Evolutionary conservation across 2,113 vertebrate genomes (phyloP).

Genomic region (Notarius quadriscutis): DNA sequence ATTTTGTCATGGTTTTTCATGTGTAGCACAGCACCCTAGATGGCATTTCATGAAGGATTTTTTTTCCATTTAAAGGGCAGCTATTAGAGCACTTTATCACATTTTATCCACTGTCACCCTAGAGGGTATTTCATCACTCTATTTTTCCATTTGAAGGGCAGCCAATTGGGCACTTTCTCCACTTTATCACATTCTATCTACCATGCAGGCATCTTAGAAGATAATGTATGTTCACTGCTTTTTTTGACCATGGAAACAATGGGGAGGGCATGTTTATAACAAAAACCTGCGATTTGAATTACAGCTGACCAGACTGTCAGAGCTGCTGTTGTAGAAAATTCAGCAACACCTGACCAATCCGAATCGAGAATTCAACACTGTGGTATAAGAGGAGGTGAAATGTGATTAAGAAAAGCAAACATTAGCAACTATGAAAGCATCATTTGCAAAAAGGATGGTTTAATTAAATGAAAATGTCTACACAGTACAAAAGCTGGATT

Average conservation of each 20-base stretch:
- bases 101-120: not conserved
- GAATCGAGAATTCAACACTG: not conserved
- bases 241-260: not conserved
- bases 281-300: not conserved
- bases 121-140: not conserved
- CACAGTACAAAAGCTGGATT: not conserved
- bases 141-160: not conserved
- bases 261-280: not conserved
- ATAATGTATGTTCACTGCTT: too few species aligned
- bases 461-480: constrained; percentile 16
- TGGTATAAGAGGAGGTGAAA: constrained; percentile 1
- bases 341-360: not conserved
- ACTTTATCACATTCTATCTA: too few species aligned
- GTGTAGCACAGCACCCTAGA: not conserved
- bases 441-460: not conserved
- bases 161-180: not conserved
- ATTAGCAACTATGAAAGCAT: not conserved
- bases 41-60: not conserved
- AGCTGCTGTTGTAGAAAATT: not conserved
- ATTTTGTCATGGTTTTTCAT: not conserved
- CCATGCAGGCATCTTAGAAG: too few species aligned
- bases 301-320: not conserved
- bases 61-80: not conserved
- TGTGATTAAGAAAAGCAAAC: constrained; percentile 27
- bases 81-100: not conserved